Percentiles rank a stretch among this genome's conserved stretches.
Conservation (phyloP, 2,888 invertebrate species). For the Epistrophella euchroma region DNA sequence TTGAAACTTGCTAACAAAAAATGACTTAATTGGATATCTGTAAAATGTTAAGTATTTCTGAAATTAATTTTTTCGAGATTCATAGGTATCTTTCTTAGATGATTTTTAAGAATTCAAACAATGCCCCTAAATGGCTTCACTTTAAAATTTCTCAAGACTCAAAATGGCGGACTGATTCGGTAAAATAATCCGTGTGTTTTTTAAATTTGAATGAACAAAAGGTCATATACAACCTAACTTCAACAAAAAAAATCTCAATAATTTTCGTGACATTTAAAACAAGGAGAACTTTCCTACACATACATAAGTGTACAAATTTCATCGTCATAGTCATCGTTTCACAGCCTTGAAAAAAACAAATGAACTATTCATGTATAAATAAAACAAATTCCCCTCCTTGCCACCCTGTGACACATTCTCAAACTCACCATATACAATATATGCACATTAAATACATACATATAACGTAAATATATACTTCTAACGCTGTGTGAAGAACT, state of each 20-base stretch:
- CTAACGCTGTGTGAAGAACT: neutral
- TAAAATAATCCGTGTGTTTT: too few relatives aligned
- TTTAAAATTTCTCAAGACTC: too few relatives aligned
- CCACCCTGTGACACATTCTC: slow-evolving; percentile 18
- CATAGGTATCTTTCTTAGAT: too few relatives aligned
- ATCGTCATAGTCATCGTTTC: neutral
- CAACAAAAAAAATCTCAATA: neutral
- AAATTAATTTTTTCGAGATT: too few relatives aligned
- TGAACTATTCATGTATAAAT: slow-evolving; percentile 14
- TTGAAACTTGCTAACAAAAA: too few relatives aligned
- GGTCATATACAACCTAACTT: too few relatives aligned
- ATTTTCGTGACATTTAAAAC: neutral
- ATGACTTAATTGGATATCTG: too few relatives aligned
- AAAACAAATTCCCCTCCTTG: slow-evolving; percentile 10
- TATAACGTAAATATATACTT: neutral
- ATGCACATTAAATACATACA: neutral
- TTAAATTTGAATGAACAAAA: too few relatives aligned
- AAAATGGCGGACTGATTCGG: too few relatives aligned
- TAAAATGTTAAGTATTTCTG: too few relatives aligned
- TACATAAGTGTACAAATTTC: neutral
- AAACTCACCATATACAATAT: neutral
- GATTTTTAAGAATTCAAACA: too few relatives aligned
- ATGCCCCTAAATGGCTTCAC: too few relatives aligned
- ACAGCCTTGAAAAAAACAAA: slow-evolving; percentile 13
- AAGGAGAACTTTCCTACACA: neutral